Percentiles rank a stretch among this genome's conserved stretches.
These are phyloP conservation scores for Sminthurinus aureus DNA, from an alignment of 2,888 invertebrate species.

Conservation along the genomic window DNA sequence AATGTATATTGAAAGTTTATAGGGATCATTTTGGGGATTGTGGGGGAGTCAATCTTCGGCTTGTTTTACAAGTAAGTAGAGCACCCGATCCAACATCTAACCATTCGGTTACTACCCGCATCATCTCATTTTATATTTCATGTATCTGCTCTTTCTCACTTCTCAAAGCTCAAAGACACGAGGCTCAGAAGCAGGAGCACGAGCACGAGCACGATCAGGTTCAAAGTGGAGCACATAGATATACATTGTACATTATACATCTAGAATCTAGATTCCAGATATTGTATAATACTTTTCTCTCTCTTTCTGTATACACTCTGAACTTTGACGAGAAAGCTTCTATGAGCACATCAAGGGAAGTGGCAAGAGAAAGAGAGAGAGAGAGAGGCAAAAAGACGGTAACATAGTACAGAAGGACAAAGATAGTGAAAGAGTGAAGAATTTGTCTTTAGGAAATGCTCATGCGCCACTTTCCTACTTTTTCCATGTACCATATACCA, in stretches of 20 bases:
- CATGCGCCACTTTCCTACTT: neutral
- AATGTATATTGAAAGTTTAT: neutral
- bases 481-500: neutral
- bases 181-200: neutral
- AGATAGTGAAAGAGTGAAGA: neutral
- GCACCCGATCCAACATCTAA: neutral
- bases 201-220: neutral
- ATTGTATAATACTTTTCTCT: neutral
- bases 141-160: too few species aligned
- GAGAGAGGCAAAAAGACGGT: neutral
- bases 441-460: too few species aligned
- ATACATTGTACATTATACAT: neutral
- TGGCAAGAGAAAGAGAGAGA: neutral
- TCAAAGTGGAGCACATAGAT: neutral
- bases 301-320: neutral
- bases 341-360: neutral
- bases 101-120: neutral
- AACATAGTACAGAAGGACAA: too few species aligned
- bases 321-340: neutral
- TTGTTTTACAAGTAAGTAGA: neutral
- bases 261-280: neutral
- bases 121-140: neutral
- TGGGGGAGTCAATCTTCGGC: neutral
- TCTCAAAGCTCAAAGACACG: too few species aligned
- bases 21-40: neutral